phyloP scores from a whole-genome alignment of 2,113 vertebrate species.

The Saccopteryx bilineata region DNA sequence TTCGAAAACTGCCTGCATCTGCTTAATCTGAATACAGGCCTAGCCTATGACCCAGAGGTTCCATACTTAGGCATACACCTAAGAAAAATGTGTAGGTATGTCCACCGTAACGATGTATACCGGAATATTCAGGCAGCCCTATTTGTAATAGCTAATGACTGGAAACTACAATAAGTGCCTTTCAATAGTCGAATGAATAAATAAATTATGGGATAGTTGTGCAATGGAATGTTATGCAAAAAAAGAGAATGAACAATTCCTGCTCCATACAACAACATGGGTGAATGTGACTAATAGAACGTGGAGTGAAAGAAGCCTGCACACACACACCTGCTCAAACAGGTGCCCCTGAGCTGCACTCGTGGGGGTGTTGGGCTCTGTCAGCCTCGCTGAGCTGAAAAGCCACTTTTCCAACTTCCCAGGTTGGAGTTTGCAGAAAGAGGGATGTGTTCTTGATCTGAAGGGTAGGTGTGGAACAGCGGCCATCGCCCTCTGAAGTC shows the following conservation, averaged over 20 bases:
- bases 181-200: background rate
- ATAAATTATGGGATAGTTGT: fast-evolving
- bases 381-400: background rate
- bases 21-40: fast-evolving
- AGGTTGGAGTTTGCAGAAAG: fast-evolving
- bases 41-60: background rate
- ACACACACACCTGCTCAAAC: background rate
- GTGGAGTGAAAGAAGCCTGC: fast-evolving
- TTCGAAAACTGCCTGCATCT: background rate
- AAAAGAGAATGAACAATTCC: fast-evolving
- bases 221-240: background rate
- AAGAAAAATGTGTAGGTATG: fast-evolving
- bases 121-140: fast-evolving
- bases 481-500: fast-evolving
- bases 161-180: no score
- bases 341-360: fast-evolving
- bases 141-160: background rate
- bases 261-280: background rate
- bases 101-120: background rate
- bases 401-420: background rate
- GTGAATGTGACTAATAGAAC: fast-evolving
- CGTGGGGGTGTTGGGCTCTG: fast-evolving
- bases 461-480: background rate
- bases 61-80: fast-evolving
- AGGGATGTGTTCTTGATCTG: fast-evolving